These are phyloP conservation scores for Hydroisotoma schaefferi DNA, from an alignment of 2,888 invertebrate species.

Conservation along the genomic window DNA sequence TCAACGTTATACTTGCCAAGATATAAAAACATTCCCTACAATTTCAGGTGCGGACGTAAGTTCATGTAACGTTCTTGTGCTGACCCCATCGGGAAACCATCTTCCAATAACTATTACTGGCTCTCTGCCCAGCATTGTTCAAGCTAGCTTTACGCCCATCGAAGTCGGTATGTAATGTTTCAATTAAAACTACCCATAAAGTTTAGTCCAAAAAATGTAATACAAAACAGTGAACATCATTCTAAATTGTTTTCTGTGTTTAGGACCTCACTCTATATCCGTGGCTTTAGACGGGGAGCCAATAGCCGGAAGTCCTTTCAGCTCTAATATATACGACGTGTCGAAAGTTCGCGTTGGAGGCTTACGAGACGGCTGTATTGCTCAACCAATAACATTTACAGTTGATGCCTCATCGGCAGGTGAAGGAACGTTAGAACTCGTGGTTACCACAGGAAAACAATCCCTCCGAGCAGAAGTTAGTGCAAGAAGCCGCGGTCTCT, in stretches of 20 bases:
- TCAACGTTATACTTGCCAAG: too few relatives aligned
- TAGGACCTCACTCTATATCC: constrained; percentile 52
- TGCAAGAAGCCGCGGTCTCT: constrained; percentile 83
- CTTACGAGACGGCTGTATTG: constrained; percentile 60
- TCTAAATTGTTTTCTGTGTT: neutral
- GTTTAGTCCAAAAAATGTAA: constrained; percentile 4
- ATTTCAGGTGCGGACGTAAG: constrained; percentile 50
- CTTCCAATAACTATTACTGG: constrained; percentile 67
- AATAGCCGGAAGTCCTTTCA: constrained; percentile 86
- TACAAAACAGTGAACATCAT: neutral
- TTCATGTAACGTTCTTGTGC: constrained; percentile 61
- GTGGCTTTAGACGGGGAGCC: constrained; percentile 78
- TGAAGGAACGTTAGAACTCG: constrained; percentile 85
- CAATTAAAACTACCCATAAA: neutral
- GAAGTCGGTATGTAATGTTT: constrained; percentile 60
- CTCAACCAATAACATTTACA: constrained; percentile 83
- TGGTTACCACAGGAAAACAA: constrained; percentile 83
- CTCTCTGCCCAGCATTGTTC: constrained; percentile 63
- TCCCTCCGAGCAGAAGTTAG: constrained; percentile 86
- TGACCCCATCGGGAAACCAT: constrained; percentile 78
- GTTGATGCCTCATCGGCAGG: constrained; percentile 94
- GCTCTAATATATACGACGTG: constrained; percentile 91
- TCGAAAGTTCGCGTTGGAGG: constrained; percentile 57
- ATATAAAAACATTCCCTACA: neutral
- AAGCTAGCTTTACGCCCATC: constrained; percentile 74